These are phyloP conservation scores for Pherbina coryleti DNA, from an alignment of 2,888 invertebrate species.

Conservation along the genomic window DNA sequence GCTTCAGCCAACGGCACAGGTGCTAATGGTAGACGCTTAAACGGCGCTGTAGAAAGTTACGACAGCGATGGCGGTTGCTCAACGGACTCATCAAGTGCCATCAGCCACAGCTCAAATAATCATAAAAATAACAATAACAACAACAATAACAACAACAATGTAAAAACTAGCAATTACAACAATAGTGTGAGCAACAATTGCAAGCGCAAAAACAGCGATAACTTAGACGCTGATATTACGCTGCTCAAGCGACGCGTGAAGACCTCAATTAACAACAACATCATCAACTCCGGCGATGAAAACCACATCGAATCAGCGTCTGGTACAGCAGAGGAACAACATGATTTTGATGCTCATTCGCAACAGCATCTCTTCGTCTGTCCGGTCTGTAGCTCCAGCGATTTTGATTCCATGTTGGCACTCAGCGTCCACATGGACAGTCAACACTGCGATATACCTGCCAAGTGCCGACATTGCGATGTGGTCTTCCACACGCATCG, in stretches of 20 bases:
- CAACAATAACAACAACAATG: constrained; percentile 57
- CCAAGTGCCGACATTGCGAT: constrained; percentile 81
- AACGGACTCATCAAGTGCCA: constrained; percentile 69
- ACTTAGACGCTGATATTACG: constrained; percentile 54
- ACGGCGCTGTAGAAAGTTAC: constrained; percentile 71
- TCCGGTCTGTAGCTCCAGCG: constrained; percentile 75
- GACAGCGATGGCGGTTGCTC: constrained; percentile 73
- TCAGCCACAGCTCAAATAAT: constrained; percentile 63
- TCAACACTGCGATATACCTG: constrained; percentile 76
- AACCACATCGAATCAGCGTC: constrained; percentile 30
- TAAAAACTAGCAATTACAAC: constrained; percentile 62
- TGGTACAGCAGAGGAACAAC: constrained; percentile 5
- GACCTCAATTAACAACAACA: constrained; percentile 65
- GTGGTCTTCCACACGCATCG: constrained; percentile 81
- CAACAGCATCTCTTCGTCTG: constrained; percentile 67
- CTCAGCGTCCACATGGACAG: constrained; percentile 77
- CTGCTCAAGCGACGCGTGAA: constrained; percentile 61
- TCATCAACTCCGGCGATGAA: constrained; percentile 48
- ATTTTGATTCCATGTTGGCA: constrained; percentile 73
- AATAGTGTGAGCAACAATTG: constrained; percentile 65
- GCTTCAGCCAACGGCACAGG: constrained; percentile 47
- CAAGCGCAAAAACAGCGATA: constrained; percentile 62
- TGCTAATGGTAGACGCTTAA: constrained; percentile 56
- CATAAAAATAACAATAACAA: constrained; percentile 63
- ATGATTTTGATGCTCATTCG: constrained; percentile 20